phyloP scores from a whole-genome alignment of 2,797 vertebrate genomes.

The Syngnathus acus region DNA sequence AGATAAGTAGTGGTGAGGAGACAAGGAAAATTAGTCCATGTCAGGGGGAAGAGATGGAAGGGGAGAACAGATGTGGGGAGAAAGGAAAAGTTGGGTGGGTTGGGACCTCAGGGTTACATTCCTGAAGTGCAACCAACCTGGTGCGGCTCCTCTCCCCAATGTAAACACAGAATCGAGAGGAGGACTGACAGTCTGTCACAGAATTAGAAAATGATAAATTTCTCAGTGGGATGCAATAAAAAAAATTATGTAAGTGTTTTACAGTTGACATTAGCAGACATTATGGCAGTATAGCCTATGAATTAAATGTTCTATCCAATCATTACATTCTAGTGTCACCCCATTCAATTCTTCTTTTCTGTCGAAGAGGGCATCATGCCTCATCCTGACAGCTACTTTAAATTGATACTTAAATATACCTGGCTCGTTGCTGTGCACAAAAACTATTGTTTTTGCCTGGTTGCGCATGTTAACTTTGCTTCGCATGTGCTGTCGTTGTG shows the following conservation, averaged over 20 bases:
- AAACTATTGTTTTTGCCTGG: not conserved
- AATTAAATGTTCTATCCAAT: not conserved
- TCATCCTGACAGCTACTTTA: not conserved
- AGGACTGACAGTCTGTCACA: slow-evolving; percentile 48
- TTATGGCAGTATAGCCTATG: not conserved
- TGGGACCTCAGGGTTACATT: slow-evolving; percentile 54
- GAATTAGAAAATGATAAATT: not conserved
- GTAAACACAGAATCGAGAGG: slow-evolving; percentile 50
- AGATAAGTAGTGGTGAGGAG: slow-evolving; percentile 9
- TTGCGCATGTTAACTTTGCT: not conserved
- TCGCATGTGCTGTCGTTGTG: not conserved
- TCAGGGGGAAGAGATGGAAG: slow-evolving; percentile 20
- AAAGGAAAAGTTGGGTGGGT: slow-evolving; percentile 15
- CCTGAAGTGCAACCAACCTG: slow-evolving; percentile 59
- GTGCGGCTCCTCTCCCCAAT: slow-evolving; percentile 50
- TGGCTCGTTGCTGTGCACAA: not conserved
- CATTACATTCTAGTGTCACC: not conserved
- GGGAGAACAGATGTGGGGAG: slow-evolving; percentile 14
- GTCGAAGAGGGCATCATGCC: not conserved
- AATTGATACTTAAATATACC: not conserved
- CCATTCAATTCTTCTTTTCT: not conserved
- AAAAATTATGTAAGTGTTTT: not conserved
- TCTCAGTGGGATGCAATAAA: not conserved
- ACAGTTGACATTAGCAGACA: not conserved
- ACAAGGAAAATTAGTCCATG: slow-evolving; percentile 15